A percentile compares a stretch with the other conserved stretches of the same genome.
phyloP scores from a whole-genome alignment of 2,113 vertebrate genomes.

The Notiomystis cincta region DNA sequence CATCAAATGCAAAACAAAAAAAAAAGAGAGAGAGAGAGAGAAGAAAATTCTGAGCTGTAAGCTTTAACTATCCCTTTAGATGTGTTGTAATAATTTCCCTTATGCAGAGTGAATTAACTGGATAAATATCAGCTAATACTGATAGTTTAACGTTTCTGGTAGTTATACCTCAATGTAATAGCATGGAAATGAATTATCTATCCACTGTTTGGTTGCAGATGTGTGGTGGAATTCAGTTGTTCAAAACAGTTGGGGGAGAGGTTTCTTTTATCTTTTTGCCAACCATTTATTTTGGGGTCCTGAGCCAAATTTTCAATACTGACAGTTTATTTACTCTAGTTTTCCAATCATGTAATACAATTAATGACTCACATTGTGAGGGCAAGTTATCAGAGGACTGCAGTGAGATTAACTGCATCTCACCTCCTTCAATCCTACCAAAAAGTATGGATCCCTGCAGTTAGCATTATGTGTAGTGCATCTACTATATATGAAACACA shows the following conservation, averaged over 20 bases:
- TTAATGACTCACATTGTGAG: slow-evolving; percentile 1
- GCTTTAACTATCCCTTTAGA: slow-evolving; percentile 77
- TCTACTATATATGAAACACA: neutral
- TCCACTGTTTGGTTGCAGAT: slow-evolving; percentile 53
- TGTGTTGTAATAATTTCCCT: slow-evolving; percentile 67
- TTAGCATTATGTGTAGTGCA: neutral
- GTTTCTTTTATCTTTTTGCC: neutral
- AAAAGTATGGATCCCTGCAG: neutral
- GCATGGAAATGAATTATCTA: slow-evolving; percentile 77
- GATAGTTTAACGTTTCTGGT: slow-evolving; percentile 72
- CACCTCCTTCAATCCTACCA: neutral
- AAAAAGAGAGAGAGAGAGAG: neutral
- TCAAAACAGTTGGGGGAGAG: neutral
- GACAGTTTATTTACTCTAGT: neutral
- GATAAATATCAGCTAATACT: slow-evolving; percentile 64
- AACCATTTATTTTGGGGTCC: slow-evolving; percentile 21
- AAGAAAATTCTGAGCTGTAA: slow-evolving; percentile 62
- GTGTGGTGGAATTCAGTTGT: slow-evolving; percentile 33
- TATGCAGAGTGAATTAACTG: slow-evolving; percentile 70
- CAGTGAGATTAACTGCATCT: slow-evolving; percentile 1
- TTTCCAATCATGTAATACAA: slow-evolving; percentile 28
- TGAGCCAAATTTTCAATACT: neutral
- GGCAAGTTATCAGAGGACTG: neutral
- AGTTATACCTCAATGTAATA: slow-evolving; percentile 71
- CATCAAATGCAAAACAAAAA: slow-evolving; percentile 1